Evolutionary conservation across 2,113 vertebrate genomes (phyloP).

Genomic region (Empidonax traillii): DNA sequence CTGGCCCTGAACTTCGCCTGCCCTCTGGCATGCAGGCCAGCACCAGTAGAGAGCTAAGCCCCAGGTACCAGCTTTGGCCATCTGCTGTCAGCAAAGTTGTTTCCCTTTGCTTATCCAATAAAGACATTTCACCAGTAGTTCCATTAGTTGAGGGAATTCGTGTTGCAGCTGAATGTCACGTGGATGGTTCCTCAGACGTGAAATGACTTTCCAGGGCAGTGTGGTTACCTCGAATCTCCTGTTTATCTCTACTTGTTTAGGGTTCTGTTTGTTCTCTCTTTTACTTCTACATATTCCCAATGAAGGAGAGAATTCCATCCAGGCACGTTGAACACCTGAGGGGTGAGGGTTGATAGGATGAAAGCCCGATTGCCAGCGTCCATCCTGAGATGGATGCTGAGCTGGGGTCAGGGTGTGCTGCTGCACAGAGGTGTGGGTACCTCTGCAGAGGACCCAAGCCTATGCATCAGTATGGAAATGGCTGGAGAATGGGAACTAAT

Average conservation of each 20-base stretch:
- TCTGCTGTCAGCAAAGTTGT: neutral
- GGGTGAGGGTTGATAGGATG: neutral
- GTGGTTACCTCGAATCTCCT: neutral
- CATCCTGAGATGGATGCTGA: neutral
- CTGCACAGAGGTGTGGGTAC: neutral
- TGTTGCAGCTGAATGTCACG: fast-evolving
- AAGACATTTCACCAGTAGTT: neutral
- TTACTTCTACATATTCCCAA: fast-evolving
- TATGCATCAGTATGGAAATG: neutral
- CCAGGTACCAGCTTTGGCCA: neutral
- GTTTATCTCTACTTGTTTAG: neutral
- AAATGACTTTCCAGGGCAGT: neutral
- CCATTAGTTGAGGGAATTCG: neutral
- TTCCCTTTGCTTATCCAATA: neutral
- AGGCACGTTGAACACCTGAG: fast-evolving
- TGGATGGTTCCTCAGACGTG: neutral
- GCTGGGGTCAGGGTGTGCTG: neutral
- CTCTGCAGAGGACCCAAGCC: neutral
- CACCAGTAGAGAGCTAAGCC: neutral
- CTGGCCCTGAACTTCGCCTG: neutral
- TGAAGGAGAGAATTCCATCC: neutral
- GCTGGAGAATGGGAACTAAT: slow-evolving; percentile 35
- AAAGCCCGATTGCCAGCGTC: neutral
- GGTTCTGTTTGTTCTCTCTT: neutral
- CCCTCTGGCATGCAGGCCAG: neutral